Base-by-base conservation (phyloP, 2,888 invertebrate genomes). In the Ectobius pallidus region DNA sequence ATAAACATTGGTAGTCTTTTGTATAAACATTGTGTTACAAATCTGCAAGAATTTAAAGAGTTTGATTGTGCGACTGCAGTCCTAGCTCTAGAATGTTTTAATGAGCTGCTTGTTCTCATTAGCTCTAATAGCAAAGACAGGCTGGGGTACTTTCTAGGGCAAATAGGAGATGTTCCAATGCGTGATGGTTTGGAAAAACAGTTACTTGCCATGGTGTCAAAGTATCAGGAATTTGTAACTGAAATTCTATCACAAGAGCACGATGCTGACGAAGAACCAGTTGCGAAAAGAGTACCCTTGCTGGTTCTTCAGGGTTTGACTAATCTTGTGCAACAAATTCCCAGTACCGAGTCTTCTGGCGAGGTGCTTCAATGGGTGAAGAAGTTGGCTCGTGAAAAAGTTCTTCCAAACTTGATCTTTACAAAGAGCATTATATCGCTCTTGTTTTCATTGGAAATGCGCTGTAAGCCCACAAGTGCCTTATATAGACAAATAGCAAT, bases 11-110 rank as follows among this genome's bases (percentile, higher is more conserved):
- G 73, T 14, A 84, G 83, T 39, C 76, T 83, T 16, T 76, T 84
- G 20, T 83, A 81, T 62, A 78, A 80, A 67, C 68, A 79, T 6
- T 77, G 82, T 1, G 52, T 84, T n/a, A 71, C 75, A 34, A 74
- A 81, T 72, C 85, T 89, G 74, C 82, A 85, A 74, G 85, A 86
- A 22, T 84, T 88, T 78, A 83, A 85, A 20, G 85, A 86, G 52
- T 88, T 89, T 76, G 89, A 91, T 76, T 85, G 85, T 44, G 82
- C 83, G 61, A 85, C 87, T 0, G 86, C 88, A 0, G 78, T 87
- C 65, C 79, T 84, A 1, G 87, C 88, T 69, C 75, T 90, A 20
- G 90, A 91, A 77, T 85, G 89, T 78, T 91, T 78, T 52, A 76
- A 77, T 16, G 78, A 78, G 70, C 44, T 78, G 1, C 9, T 67